phyloP scores from a whole-genome alignment of 2,888 invertebrate genomes.

The Lithophane socia region DNA sequence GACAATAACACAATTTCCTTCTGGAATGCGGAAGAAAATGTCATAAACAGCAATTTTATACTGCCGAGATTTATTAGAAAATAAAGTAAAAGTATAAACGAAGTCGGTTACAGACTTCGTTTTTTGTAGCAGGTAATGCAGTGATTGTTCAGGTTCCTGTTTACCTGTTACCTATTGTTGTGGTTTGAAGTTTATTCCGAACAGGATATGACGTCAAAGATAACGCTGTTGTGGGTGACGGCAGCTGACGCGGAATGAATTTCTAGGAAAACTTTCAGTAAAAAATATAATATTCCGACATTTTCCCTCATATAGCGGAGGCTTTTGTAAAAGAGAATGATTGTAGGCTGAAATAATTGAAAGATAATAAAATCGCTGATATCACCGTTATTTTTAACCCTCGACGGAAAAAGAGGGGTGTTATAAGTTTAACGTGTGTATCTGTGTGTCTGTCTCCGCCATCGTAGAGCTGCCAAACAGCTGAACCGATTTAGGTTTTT shows the following conservation, averaged over 20 bases:
- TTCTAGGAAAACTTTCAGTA: not conserved
- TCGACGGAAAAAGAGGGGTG: no score
- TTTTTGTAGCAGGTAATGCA: conserved; percentile 1
- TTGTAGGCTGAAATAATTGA: not conserved
- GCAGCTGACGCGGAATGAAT: not conserved
- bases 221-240: conserved; percentile 5
- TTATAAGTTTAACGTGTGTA: no score
- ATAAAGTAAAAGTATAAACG: not conserved
- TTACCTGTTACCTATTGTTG: not conserved
- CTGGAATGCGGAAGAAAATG: not conserved
- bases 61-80: not conserved
- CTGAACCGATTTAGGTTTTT: no score
- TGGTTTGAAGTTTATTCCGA: conserved; percentile 5
- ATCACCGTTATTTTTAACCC: no score
- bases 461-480: no score
- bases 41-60: not conserved
- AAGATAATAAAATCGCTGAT: not conserved
- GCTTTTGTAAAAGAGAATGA: not conserved
- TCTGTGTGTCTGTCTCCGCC: no score
- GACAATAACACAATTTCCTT: not conserved
- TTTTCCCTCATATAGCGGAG: not conserved
- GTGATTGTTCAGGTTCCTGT: not conserved
- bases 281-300: not conserved
- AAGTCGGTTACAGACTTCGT: not conserved
- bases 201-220: conserved; percentile 5